These are phyloP conservation scores for Rachycentron canadum DNA, from an alignment of 2,797 vertebrate species.

Conservation along the genomic window DNA sequence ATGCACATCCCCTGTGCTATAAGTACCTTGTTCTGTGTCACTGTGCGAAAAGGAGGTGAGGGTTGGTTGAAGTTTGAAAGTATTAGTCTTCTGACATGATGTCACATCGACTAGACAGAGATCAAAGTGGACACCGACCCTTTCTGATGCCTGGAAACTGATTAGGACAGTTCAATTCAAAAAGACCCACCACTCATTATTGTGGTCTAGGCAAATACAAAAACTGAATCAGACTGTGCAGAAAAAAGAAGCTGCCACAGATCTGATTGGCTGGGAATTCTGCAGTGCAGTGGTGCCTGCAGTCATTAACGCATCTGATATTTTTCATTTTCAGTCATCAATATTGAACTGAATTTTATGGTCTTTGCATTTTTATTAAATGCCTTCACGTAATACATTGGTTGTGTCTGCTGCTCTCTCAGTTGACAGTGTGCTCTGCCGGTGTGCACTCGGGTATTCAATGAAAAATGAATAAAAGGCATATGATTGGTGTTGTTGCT, in stretches of 20 bases:
- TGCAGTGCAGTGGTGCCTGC: constrained; percentile 8
- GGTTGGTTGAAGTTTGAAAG: constrained; percentile 53
- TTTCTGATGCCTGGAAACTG: constrained; percentile 20
- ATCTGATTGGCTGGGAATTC: constrained; percentile 7
- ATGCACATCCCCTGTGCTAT: constrained; percentile 45
- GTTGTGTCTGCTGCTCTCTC: constrained; percentile 8
- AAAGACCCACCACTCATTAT: constrained; percentile 15
- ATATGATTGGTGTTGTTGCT: constrained; percentile 8
- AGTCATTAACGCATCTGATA: constrained; percentile 23
- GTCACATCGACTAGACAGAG: constrained; percentile 14
- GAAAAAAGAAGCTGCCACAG: background rate
- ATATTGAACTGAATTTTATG: constrained; percentile 40
- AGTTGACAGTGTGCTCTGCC: background rate
- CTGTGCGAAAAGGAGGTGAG: constrained; percentile 34
- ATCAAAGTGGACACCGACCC: constrained; percentile 30
- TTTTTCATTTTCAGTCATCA: constrained; percentile 46
- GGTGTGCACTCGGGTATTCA: constrained; percentile 3
- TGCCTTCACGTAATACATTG: constrained; percentile 3
- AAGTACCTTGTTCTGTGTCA: constrained; percentile 69
- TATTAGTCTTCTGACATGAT: constrained; percentile 49
- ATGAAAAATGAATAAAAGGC: constrained; percentile 24
- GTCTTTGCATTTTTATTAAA: constrained; percentile 43
- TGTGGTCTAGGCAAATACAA: background rate
- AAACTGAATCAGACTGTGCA: constrained; percentile 18
- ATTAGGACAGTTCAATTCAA: constrained; percentile 20